Percentiles rank a stretch among this genome's conserved stretches.
Conservation (phyloP, 2,113 vertebrate genomes). For the Platanista minor region DNA sequence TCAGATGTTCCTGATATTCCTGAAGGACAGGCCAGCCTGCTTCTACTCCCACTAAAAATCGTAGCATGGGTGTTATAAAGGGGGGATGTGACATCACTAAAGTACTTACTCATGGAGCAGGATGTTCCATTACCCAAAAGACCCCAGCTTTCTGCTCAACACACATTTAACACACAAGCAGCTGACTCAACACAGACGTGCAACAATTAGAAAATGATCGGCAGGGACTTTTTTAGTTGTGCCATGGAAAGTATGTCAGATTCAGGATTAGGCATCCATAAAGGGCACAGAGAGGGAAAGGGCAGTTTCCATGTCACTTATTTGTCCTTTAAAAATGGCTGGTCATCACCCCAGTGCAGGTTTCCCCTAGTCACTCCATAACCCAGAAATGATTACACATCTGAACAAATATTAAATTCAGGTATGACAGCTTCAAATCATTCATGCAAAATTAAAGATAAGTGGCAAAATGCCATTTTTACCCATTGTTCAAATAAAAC, state of each 20-base stretch:
- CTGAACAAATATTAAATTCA: neutral
- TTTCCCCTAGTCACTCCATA: neutral
- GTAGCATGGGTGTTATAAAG: neutral
- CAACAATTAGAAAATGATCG: neutral
- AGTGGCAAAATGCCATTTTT: neutral
- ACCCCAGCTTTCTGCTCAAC: neutral
- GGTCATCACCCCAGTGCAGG: too few species aligned
- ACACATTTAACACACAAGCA: neutral
- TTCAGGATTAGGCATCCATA: neutral
- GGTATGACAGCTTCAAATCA: neutral
- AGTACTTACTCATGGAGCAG: neutral
- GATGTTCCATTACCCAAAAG: neutral
- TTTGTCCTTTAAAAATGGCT: neutral
- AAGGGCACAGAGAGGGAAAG: neutral
- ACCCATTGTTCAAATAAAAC: neutral
- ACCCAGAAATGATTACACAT: neutral
- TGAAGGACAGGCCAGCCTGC: neutral
- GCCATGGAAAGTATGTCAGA: neutral
- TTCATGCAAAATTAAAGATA: neutral
- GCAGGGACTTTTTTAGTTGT: neutral
- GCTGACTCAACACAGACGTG: neutral
- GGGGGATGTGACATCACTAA: neutral
- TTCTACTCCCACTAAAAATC: neutral
- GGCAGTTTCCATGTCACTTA: neutral
- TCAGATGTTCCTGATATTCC: neutral